phyloP scores from a whole-genome alignment of 2,113 vertebrate species.

The Holacanthus passer region DNA sequence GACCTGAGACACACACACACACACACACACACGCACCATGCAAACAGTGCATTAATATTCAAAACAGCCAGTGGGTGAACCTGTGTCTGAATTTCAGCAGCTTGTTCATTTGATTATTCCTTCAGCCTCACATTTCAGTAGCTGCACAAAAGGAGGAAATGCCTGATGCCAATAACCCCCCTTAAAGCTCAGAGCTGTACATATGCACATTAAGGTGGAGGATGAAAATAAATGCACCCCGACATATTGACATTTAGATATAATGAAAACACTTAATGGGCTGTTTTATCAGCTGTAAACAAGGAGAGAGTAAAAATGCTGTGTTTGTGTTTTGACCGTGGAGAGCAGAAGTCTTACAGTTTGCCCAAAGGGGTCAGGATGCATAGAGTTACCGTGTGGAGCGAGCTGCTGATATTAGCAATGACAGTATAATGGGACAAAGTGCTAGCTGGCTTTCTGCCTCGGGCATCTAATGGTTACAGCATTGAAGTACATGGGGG shows the following conservation, averaged over 20 bases:
- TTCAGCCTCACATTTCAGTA: slow-evolving; percentile 48
- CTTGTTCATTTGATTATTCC: slow-evolving; percentile 61
- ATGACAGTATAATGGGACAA: slow-evolving; percentile 49
- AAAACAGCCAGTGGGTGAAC: slow-evolving; percentile 54
- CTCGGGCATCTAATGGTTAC: slow-evolving; percentile 55
- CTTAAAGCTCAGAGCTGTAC: slow-evolving; percentile 25
- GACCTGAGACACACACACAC: slow-evolving; percentile 19
- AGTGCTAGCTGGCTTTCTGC: slow-evolving; percentile 37
- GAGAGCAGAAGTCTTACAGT: background rate
- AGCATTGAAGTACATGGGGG: slow-evolving; percentile 21
- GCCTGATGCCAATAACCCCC: slow-evolving; percentile 22
- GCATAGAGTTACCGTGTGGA: background rate
- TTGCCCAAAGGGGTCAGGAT: slow-evolving; percentile 21
- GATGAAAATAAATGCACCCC: background rate
- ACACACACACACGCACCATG: slow-evolving; percentile 17
- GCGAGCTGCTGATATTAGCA: slow-evolving; percentile 45
- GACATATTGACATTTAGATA: slow-evolving; percentile 30
- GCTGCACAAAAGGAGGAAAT: slow-evolving; percentile 50
- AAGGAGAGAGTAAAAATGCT: background rate
- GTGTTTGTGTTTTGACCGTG: slow-evolving; percentile 16
- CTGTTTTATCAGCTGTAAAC: slow-evolving; percentile 33
- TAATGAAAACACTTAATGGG: slow-evolving; percentile 42
- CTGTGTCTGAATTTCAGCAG: slow-evolving; percentile 52
- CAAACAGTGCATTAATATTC: slow-evolving; percentile 63
- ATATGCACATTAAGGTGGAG: background rate